Base-by-base conservation (phyloP, 2,888 invertebrate genomes). In the Brenthis hecate region DNA sequence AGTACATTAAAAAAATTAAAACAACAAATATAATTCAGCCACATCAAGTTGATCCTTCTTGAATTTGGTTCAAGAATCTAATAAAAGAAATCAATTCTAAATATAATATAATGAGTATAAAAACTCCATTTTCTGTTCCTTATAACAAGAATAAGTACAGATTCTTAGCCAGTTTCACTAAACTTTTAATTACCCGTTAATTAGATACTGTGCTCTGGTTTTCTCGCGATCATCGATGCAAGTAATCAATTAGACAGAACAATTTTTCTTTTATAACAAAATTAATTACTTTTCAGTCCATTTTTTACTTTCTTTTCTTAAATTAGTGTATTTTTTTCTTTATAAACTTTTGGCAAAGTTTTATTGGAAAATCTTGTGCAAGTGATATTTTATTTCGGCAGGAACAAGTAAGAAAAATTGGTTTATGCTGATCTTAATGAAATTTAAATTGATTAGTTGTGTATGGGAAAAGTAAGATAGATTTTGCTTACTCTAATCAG, bases 121-220 rank as follows among this genome's bases (percentile, higher is more conserved):
- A 58, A 23, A 60, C n/a, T 13, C 5, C 13, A 14, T 48, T 28
- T 6, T 28, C 0, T n/a, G n/a, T 5, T n/a, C 11, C 13, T 32
- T 11, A 54, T 43, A 13, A 62, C 11, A 53, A 63, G 19, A 53
- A 47, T 43, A 11, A 47, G 68, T 32, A 47, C 19, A 55, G 65
- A 65, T 66, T 66, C 56, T 55, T 53, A 47, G n/a, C 61, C 62
- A 57, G 66, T 66, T 55, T 62, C 62, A 28, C 53, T 23, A 71
- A 71, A 54, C 36, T 71, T 65, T 68, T 68, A 71, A 71, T 71
- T 66, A 65, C 50, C 47, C 62, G 60, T 68, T 68, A 71, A 71
- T 71, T 68, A 68, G 68, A 68, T 66, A 61, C 28, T 50, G 65
- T 60, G 63, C 61, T 68, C 50, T 47, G 62, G 48, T 66, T 65